phyloP scores from a whole-genome alignment of 1,140 invertebrate genomes.

The Idris sp. region DNA sequence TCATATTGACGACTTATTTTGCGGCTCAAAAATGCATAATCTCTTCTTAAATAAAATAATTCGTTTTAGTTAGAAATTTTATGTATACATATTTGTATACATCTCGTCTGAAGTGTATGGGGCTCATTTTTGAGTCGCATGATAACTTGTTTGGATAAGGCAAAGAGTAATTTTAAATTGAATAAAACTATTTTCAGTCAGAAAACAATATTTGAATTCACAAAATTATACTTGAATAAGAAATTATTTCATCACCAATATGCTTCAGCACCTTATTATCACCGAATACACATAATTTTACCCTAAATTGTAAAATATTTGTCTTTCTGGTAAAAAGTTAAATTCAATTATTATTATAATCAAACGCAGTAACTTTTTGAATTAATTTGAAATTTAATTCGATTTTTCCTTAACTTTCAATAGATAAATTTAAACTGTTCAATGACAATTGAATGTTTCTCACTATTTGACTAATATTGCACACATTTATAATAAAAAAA shows the following conservation, averaged over 20 bases:
- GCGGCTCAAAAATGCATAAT: too few relatives aligned
- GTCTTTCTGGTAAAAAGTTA: constrained; percentile 12
- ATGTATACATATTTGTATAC: too few relatives aligned
- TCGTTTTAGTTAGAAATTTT: too few relatives aligned
- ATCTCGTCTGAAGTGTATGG: too few relatives aligned
- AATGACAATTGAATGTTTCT: constrained; percentile 21
- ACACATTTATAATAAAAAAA: constrained; percentile 56
- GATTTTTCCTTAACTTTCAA: constrained; percentile 23
- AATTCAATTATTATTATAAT: constrained; percentile 23
- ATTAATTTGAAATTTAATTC: constrained; percentile 1
- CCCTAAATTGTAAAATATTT: constrained; percentile 35
- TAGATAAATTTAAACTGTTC: constrained; percentile 14
- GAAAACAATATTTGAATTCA: too few relatives aligned
- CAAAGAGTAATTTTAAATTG: too few relatives aligned
- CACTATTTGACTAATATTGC: constrained; percentile 55
- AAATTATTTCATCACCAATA: constrained; percentile 33
- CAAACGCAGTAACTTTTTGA: constrained; percentile 8
- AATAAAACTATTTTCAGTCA: too few relatives aligned
- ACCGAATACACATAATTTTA: constrained; percentile 28
- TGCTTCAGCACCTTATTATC: constrained; percentile 47
- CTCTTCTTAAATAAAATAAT: too few relatives aligned
- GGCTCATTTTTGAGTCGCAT: too few relatives aligned
- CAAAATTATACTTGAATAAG: too few relatives aligned
- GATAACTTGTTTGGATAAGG: too few relatives aligned
- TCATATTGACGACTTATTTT: too few relatives aligned